A percentile compares a stretch with the other conserved stretches of the same genome.
phyloP scores from a whole-genome alignment of 2,113 vertebrate genomes.

The Phylloscopus trochilus region DNA sequence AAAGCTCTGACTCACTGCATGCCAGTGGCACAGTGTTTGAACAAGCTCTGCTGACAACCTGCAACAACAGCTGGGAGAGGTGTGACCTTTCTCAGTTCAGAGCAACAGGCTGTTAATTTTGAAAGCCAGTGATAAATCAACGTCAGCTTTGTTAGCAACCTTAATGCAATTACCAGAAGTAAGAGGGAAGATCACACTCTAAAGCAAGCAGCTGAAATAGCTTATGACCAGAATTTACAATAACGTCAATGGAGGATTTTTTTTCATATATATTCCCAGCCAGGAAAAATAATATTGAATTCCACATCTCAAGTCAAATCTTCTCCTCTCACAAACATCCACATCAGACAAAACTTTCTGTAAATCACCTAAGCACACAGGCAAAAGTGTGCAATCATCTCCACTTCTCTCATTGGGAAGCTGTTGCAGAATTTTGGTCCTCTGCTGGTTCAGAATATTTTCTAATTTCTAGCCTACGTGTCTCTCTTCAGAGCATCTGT shows the following conservation, averaged over 20 bases:
- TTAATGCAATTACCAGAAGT: conserved; percentile 26
- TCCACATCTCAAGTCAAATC: not conserved
- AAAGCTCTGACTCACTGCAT: conserved; percentile 17
- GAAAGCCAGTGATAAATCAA: not conserved
- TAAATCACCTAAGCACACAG: not conserved
- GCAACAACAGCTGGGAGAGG: not conserved
- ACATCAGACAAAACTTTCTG: not conserved
- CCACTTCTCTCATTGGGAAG: not conserved
- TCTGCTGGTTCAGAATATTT: not conserved
- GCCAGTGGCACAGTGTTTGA: not conserved
- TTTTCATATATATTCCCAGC: not conserved
- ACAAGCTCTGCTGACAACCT: not conserved
- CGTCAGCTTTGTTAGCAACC: not conserved
- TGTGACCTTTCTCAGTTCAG: conserved; percentile 14
- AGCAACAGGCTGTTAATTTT: not conserved
- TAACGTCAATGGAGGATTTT: fast-evolving
- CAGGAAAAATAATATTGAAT: not conserved
- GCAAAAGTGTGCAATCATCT: not conserved
- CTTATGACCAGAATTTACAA: not conserved
- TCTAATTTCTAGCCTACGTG: not conserved
- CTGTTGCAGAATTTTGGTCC: not conserved
- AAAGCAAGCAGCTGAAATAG: not conserved
- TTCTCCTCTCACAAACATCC: not conserved
- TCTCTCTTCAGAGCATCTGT: not conserved
- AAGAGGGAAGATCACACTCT: not conserved